These are phyloP conservation scores for Chrysogorgia sp. DNA, from an alignment of 92 coral and sea anemone genomes.

Conservation along the genomic window DNA sequence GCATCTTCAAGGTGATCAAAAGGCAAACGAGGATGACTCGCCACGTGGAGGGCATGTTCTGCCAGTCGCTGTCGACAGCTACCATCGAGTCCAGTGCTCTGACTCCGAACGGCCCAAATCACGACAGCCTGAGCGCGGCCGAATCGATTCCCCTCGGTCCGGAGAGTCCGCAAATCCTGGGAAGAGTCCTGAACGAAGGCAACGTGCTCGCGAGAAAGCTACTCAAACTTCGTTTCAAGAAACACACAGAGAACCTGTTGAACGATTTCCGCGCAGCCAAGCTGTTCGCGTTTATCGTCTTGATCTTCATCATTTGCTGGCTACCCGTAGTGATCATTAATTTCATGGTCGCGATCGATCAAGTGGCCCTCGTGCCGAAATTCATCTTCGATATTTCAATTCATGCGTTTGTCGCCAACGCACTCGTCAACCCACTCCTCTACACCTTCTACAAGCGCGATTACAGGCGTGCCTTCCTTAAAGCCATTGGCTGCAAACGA, in stretches of 20 bases:
- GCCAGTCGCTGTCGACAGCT: neutral
- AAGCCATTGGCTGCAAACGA: slow-evolving; percentile 5
- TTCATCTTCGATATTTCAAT: slow-evolving; percentile 66
- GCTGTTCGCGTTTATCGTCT: slow-evolving; percentile 75
- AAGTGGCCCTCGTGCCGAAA: slow-evolving; percentile 56
- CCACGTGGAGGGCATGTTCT: slow-evolving; percentile 19
- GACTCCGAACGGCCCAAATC: neutral
- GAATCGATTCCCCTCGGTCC: neutral
- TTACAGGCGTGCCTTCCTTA: slow-evolving; percentile 67
- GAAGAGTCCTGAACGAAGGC: no score
- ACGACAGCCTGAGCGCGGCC: no score
- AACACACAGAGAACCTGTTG: slow-evolving; percentile 57
- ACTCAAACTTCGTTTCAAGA: slow-evolving; percentile 29
- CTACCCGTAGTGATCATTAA: slow-evolving; percentile 81
- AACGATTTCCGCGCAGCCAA: slow-evolving; percentile 84
- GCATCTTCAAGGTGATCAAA: slow-evolving; percentile 76
- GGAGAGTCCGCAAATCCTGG: neutral
- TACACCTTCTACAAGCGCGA: slow-evolving; percentile 86
- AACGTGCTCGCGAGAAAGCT: neutral
- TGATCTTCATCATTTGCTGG: slow-evolving; percentile 85
- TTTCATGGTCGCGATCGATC: slow-evolving; percentile 68
- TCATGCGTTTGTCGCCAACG: slow-evolving; percentile 84
- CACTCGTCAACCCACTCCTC: slow-evolving; percentile 80
- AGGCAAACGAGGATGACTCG: slow-evolving; percentile 70
- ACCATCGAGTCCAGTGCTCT: neutral